Base-by-base conservation (phyloP, 2,888 invertebrate genomes). In the Apocheima hispidaria region DNA sequence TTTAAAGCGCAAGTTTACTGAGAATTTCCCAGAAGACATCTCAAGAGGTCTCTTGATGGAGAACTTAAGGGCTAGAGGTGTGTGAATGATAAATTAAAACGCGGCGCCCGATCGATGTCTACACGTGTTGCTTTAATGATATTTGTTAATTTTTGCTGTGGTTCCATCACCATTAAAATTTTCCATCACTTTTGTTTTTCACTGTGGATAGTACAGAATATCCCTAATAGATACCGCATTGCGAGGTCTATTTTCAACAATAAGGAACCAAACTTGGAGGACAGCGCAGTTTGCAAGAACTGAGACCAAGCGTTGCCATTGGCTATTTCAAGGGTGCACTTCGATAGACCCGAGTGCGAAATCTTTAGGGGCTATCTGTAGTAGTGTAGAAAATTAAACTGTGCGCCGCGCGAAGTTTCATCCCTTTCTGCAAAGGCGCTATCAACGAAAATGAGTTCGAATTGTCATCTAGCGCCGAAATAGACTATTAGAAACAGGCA, bases 1-100 rank as follows among this genome's bases (percentile, higher is more conserved):
- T 92, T 92, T 90, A 92, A 92, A 85, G 87, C 83, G 82, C 70
- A 90, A 91, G 87, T 92, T 92, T 88, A 80, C 79, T 78, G 82
- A 69, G 80, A 88, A 92, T 92, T 92, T 92, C 92, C 92, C 92
- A 72, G 82, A 90, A 91, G 92, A 90, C 92, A 82, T 73, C 78
- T 73, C 75, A 79, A 84, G 81, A 81, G 82, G 86, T 83, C 87
- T 83, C 86, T n/a, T 73, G 83, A 78, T 82, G 79, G 81, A 77
- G 80, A 83, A 84, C 77, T n/a, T 86, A 84, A 81, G 73, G 77
- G 84, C 78, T 83, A 83, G 82, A n/a, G n/a, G 78, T 81, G 82
- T 78, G 79, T 81, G 81, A 81, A 83, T 90, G 86, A 91, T 90
- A 87, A 92, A 92, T 90, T 92, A 87, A 87, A 88, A 81, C 69